These are phyloP conservation scores for Norana najaformis DNA, from an alignment of 2,888 invertebrate species.

Conservation along the genomic window DNA sequence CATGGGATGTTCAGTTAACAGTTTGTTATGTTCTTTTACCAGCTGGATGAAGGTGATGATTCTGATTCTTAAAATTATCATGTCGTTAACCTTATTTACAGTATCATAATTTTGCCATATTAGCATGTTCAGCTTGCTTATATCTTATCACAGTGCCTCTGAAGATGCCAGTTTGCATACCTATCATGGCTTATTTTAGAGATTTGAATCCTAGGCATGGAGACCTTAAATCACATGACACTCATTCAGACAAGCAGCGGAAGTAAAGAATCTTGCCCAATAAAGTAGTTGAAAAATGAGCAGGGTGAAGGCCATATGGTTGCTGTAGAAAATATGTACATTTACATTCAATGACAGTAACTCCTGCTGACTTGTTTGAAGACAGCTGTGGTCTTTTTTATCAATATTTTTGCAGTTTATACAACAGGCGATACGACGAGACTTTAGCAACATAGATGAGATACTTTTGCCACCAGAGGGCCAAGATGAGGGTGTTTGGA, in stretches of 20 bases:
- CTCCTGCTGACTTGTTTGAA: not conserved
- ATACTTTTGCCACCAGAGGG: conserved; percentile 94
- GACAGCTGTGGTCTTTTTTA: not conserved
- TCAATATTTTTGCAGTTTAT: conserved; percentile 71
- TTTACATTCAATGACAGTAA: too few relatives aligned
- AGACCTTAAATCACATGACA: too few relatives aligned
- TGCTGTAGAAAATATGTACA: too few relatives aligned
- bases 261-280: too few relatives aligned
- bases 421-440: conserved; percentile 91
- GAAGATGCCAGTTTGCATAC: too few relatives aligned
- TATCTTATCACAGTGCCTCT: not conserved
- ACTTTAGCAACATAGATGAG: conserved; percentile 88
- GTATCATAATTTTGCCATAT: not conserved
- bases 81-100: not conserved
- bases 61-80: not conserved
- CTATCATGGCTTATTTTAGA: too few relatives aligned
- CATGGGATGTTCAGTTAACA: not conserved
- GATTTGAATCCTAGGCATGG: too few relatives aligned
- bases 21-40: not conserved
- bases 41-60: not conserved
- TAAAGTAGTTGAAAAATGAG: too few relatives aligned
- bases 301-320: too few relatives aligned
- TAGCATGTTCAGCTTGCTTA: not conserved
- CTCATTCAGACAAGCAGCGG: too few relatives aligned
- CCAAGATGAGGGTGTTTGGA: conserved; percentile 99